Conservation (phyloP, 2,113 vertebrate genomes). For the Steatornis caripensis region DNA sequence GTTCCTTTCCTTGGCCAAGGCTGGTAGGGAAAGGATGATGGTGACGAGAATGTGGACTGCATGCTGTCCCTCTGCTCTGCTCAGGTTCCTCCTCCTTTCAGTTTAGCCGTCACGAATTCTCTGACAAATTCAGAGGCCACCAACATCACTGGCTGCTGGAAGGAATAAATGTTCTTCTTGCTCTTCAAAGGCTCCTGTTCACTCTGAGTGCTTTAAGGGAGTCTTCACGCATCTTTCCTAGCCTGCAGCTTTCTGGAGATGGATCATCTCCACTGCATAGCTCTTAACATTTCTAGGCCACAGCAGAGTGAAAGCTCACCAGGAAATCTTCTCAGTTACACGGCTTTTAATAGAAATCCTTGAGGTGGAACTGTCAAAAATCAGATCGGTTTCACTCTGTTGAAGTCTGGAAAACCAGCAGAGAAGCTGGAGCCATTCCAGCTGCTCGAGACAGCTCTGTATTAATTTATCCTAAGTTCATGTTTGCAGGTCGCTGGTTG, state of each 20-base stretch:
- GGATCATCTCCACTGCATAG: slow-evolving; percentile 5
- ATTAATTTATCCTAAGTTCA: slow-evolving; percentile 28
- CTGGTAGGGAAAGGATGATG: not conserved
- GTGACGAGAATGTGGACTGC: not conserved
- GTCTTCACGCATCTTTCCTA: slow-evolving; percentile 34
- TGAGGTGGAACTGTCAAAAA: slow-evolving; percentile 66
- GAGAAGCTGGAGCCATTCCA: slow-evolving; percentile 35
- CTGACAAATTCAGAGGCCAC: not conserved
- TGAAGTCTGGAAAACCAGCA: slow-evolving; percentile 43
- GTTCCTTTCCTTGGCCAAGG: not conserved
- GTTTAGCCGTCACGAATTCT: not conserved
- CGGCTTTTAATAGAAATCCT: slow-evolving; percentile 58
- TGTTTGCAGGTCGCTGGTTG: not conserved
- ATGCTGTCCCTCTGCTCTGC: not conserved
- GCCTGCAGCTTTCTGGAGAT: slow-evolving; percentile 58
- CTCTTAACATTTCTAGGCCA: slow-evolving; percentile 53
- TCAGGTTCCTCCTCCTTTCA: not conserved
- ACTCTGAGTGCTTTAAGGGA: slow-evolving; percentile 5
- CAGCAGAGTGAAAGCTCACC: slow-evolving; percentile 42
- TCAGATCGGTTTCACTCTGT: slow-evolving; percentile 53
- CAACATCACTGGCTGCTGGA: not conserved
- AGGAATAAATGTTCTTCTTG: not conserved
- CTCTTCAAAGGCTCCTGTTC: not conserved
- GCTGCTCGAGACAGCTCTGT: not conserved
- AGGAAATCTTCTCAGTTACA: slow-evolving; percentile 61